Conservation (phyloP, 2,888 invertebrate species). For the Monochamus alternatus region DNA sequence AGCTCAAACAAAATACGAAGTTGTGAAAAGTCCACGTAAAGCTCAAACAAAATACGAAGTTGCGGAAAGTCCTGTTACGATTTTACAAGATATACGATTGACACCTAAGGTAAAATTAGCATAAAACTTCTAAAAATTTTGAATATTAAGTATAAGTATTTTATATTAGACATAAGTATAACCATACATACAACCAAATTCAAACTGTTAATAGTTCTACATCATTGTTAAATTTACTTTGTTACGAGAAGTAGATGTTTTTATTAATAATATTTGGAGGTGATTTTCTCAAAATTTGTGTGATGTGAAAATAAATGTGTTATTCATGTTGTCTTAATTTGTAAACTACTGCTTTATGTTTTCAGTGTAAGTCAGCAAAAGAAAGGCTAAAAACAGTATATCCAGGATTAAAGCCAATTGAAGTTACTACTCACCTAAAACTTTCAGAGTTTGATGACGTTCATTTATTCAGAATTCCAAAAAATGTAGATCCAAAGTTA, state of each 20-base stretch:
- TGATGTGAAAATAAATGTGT: background rate
- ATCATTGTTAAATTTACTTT: background rate
- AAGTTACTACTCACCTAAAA: conserved; percentile 29
- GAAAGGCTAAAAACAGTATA: conserved; percentile 35
- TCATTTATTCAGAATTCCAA: conserved; percentile 54
- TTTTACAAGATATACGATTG: conserved; percentile 20
- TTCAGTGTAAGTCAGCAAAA: conserved; percentile 3
- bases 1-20: background rate
- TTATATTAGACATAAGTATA: too few relatives aligned
- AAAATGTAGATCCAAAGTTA: conserved; percentile 51
- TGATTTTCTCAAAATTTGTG: too few relatives aligned
- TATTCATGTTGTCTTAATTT: background rate
- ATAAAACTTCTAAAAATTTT: too few relatives aligned
- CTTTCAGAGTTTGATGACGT: conserved; percentile 45
- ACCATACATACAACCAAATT: too few relatives aligned
- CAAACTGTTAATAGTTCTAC: too few relatives aligned
- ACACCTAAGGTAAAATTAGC: conserved; percentile 14
- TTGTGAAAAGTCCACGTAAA: background rate
- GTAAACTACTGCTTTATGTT: conserved; percentile 3
- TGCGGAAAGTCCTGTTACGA: background rate
- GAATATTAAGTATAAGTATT: too few relatives aligned
- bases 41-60: background rate
- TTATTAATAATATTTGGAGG: background rate
- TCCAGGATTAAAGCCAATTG: conserved; percentile 36
- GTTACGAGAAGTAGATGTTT: background rate